These are phyloP conservation scores for Podarcis muralis DNA, from an alignment of 2,113 vertebrate species.

Conservation along the genomic window DNA sequence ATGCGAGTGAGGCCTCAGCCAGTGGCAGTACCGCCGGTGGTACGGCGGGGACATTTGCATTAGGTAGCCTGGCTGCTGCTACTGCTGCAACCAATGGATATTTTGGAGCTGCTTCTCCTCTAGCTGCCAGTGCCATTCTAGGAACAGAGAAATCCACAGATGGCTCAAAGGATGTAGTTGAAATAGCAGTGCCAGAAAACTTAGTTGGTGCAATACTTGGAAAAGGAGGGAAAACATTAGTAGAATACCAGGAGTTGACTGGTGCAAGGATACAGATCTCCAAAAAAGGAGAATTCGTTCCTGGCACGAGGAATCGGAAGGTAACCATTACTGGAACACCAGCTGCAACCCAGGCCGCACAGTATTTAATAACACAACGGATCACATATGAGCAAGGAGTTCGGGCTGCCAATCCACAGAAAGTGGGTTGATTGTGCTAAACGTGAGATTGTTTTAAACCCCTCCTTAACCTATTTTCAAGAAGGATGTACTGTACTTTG, in stretches of 20 bases:
- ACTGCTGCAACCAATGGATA: constrained; percentile 90
- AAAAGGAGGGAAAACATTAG: constrained; percentile 90
- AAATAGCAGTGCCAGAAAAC: constrained; percentile 91
- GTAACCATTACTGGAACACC: constrained; percentile 91
- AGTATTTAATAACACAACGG: constrained; percentile 91
- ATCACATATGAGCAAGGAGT: constrained; percentile 92
- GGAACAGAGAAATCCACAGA: constrained; percentile 89
- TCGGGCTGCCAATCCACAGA: constrained; percentile 88
- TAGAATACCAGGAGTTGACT: constrained; percentile 92
- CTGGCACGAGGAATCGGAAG: constrained; percentile 90
- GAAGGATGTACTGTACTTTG: constrained; percentile 94
- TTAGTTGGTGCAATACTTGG: constrained; percentile 90
- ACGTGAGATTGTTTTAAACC: constrained; percentile 82
- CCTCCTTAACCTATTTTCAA: constrained; percentile 87
- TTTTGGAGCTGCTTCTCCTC: constrained; percentile 88
- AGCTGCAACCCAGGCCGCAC: constrained; percentile 88
- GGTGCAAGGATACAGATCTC: constrained; percentile 92
- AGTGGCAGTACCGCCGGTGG: constrained; percentile 84
- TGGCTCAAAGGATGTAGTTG: constrained; percentile 90
- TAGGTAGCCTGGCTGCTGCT: constrained; percentile 90
- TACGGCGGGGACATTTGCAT: constrained; percentile 86
- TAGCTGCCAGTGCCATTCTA: constrained; percentile 90
- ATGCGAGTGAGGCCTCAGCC: constrained; percentile 88
- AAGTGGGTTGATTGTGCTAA: constrained; percentile 84
- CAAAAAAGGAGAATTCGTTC: constrained; percentile 91